Evolutionary conservation across 1,140 invertebrate genomes (phyloP).

Genomic region (Cardiocondyla obscurior): DNA sequence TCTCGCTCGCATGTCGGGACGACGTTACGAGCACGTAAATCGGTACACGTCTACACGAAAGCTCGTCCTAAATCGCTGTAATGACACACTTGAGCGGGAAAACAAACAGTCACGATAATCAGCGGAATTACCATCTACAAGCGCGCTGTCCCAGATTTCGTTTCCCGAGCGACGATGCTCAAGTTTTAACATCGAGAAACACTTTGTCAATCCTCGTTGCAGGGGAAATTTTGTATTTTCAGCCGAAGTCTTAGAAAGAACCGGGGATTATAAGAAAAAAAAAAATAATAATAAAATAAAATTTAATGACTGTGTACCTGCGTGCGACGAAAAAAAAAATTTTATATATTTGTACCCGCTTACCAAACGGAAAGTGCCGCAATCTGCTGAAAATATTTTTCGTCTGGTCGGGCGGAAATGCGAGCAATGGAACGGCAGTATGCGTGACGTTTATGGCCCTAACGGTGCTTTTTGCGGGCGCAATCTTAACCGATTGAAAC

Average conservation of each 20-base stretch:
- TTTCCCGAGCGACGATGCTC: neutral
- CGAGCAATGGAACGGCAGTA: constrained; percentile 11
- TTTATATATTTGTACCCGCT: no score
- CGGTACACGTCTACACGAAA: constrained; percentile 23
- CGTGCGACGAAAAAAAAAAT: neutral
- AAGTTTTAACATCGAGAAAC: neutral
- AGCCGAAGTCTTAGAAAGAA: no score
- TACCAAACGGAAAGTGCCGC: neutral
- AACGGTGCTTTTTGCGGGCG: constrained; percentile 30
- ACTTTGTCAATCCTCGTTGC: neutral
- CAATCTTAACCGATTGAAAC: constrained; percentile 42
- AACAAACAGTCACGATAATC: constrained; percentile 25
- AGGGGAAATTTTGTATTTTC: no score
- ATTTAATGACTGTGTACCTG: neutral
- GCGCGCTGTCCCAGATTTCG: neutral
- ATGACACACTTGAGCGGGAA: constrained; percentile 4
- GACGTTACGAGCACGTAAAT: constrained; percentile 19
- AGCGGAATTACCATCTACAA: neutral
- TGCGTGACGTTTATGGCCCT: constrained; percentile 41
- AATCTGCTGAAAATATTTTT: constrained; percentile 3
- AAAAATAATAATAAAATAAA: no score
- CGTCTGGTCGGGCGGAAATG: neutral
- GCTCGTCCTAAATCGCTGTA: constrained; percentile 17
- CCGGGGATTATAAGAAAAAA: no score
- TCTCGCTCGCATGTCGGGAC: constrained; percentile 36